A percentile compares a stretch with the other conserved stretches of the same genome.
phyloP scores from a whole-genome alignment of 2,888 invertebrate species.

The Parasteatoda lunata region DNA sequence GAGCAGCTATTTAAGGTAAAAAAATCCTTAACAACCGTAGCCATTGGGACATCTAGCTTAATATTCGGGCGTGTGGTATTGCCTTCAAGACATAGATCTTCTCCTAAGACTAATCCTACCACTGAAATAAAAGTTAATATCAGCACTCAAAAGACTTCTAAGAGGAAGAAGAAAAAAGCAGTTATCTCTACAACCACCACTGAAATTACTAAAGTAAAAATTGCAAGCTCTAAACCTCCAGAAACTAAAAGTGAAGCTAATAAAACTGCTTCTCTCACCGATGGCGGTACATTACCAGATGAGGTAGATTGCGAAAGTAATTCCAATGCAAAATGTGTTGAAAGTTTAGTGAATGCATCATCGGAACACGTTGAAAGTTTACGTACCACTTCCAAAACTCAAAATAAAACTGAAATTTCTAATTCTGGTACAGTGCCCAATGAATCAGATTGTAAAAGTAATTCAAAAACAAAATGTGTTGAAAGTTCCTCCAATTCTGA shows the following conservation, averaged over 20 bases:
- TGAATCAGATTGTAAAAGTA: neutral
- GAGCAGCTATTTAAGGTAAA: neutral
- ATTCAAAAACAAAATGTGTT: neutral
- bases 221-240: no score
- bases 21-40: conserved; percentile 11
- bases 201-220: no score
- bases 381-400: neutral
- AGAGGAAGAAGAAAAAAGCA: neutral
- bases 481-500: neutral
- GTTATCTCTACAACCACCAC: no score
- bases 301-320: neutral
- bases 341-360: no score
- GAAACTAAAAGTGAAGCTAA: neutral
- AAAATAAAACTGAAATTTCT: neutral
- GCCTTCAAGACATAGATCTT: neutral
- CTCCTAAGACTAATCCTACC: neutral
- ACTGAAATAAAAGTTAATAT: neutral
- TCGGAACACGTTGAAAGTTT: no score
- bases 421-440: neutral
- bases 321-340: neutral
- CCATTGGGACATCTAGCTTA: conserved; percentile 20
- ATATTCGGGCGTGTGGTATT: conserved; percentile 23
- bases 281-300: neutral
- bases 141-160: neutral
- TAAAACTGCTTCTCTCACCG: neutral